Conservation (phyloP, 2,888 invertebrate genomes). For the Diadegma fenestrale region DNA sequence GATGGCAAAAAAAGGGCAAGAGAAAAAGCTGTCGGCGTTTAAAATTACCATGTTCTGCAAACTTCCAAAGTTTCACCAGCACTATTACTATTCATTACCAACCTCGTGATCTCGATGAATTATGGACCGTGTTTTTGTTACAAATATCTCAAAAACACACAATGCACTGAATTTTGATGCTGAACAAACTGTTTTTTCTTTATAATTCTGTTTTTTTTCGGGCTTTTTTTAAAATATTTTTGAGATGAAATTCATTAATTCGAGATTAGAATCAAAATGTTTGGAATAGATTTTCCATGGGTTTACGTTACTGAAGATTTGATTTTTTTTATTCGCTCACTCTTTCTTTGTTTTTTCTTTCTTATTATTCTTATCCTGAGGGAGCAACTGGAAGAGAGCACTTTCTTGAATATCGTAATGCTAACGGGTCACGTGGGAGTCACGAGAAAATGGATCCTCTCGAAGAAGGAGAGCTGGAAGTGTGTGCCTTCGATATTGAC, state of each 20-base stretch:
- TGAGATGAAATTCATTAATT: slow-evolving; percentile 7
- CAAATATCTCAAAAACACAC: neutral
- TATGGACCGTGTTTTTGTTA: neutral
- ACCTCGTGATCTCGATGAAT: neutral
- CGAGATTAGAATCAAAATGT: slow-evolving; percentile 44
- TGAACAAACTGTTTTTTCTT: neutral
- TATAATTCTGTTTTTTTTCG: neutral
- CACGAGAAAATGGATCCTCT: slow-evolving; percentile 55
- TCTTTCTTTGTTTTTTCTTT: neutral
- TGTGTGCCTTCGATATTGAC: slow-evolving; percentile 76
- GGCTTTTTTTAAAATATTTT: neutral
- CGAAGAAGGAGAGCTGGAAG: slow-evolving; percentile 37
- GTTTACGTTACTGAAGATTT: slow-evolving; percentile 20
- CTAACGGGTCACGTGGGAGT: slow-evolving; percentile 74
- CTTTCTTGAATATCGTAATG: slow-evolving; percentile 75
- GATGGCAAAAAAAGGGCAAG: neutral
- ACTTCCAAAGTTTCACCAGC: neutral
- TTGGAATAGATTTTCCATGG: slow-evolving; percentile 23
- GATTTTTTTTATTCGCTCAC: neutral
- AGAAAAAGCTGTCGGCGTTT: slow-evolving; percentile 42
- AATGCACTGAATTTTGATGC: neutral
- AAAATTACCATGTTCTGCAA: slow-evolving; percentile 32
- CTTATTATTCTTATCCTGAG: slow-evolving; percentile 30
- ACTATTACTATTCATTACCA: neutral
- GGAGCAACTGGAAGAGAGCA: slow-evolving; percentile 62